Percentiles rank a stretch among this genome's conserved stretches.
phyloP scores from a whole-genome alignment of 1,140 invertebrate genomes.

The Leguminivora glycinivorella region DNA sequence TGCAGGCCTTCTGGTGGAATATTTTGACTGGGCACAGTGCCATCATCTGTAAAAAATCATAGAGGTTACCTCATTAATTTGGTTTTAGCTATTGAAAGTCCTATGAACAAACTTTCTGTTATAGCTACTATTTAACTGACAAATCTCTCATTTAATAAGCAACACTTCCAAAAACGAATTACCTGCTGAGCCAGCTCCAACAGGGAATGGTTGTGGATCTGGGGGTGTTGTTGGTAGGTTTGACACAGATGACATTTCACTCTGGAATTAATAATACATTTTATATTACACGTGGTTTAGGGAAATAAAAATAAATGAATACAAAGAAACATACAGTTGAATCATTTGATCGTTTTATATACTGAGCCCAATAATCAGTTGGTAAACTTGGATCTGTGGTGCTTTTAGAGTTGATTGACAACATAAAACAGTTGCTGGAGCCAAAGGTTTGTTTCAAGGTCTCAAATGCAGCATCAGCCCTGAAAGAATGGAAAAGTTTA shows the following conservation, averaged over 20 bases:
- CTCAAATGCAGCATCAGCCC: constrained; percentile 90
- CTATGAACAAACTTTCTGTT: too few species aligned
- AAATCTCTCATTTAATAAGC: not conserved
- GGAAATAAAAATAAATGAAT: constrained; percentile 24
- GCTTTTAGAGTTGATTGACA: constrained; percentile 91
- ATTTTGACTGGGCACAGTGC: constrained; percentile 34
- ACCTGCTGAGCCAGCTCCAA: not conserved
- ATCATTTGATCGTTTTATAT: constrained; percentile 82
- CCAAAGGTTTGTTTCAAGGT: constrained; percentile 92
- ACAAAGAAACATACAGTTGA: constrained; percentile 55
- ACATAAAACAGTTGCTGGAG: constrained; percentile 89
- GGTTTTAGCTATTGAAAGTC: too few species aligned
- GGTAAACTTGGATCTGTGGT: constrained; percentile 80
- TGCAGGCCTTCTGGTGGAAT: constrained; percentile 55
- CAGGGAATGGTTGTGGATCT: constrained; percentile 41
- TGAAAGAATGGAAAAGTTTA: constrained; percentile 65
- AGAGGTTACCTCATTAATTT: too few species aligned
- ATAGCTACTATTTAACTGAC: too few species aligned
- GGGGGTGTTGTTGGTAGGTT: constrained; percentile 45
- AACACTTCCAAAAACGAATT: not conserved
- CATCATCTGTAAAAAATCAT: constrained; percentile 41
- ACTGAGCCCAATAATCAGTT: constrained; percentile 92
- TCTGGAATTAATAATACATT: constrained; percentile 52
- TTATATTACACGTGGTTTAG: too few species aligned
- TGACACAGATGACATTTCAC: constrained; percentile 48